These are phyloP conservation scores for Tenthredo distinguenda DNA, from an alignment of 2,888 invertebrate genomes.

Conservation along the genomic window DNA sequence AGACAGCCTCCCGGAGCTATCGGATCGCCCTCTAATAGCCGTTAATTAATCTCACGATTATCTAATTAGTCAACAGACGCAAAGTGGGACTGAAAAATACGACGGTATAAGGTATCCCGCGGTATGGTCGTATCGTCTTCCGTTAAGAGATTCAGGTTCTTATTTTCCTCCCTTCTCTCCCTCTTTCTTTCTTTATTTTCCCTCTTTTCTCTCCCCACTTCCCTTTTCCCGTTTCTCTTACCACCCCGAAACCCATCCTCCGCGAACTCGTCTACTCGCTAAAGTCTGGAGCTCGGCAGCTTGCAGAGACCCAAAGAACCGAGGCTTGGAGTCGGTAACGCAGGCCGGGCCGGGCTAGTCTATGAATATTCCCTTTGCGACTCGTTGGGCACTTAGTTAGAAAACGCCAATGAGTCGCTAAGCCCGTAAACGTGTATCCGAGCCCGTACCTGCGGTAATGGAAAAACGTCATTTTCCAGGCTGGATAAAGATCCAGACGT, in stretches of 20 bases:
- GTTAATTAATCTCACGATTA: slow-evolving; percentile 17
- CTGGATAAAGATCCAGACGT: neutral
- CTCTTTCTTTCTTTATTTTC: slow-evolving; percentile 52
- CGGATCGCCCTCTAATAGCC: neutral
- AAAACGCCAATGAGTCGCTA: slow-evolving; percentile 52
- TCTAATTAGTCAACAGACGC: slow-evolving; percentile 22
- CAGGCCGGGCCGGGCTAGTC: slow-evolving; percentile 60
- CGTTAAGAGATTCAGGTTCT: slow-evolving; percentile 68
- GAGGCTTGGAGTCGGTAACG: slow-evolving; percentile 42
- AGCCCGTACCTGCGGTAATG: slow-evolving; percentile 34
- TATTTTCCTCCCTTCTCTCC: slow-evolving; percentile 56
- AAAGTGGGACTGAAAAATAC: slow-evolving; percentile 34
- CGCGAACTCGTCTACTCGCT: neutral
- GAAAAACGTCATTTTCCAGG: slow-evolving; percentile 31
- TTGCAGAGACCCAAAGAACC: slow-evolving; percentile 32
- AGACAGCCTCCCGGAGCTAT: neutral
- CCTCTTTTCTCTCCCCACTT: slow-evolving; percentile 6
- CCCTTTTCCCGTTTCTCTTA: slow-evolving; percentile 14
- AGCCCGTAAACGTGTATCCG: slow-evolving; percentile 48
- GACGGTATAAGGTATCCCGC: slow-evolving; percentile 48
- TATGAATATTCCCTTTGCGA: slow-evolving; percentile 70
- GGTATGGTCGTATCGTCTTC: slow-evolving; percentile 60
- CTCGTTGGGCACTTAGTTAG: slow-evolving; percentile 43
- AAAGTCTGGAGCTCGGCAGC: slow-evolving; percentile 21
- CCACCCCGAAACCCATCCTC: neutral